Percentiles rank a stretch among this genome's conserved stretches.
Evolutionary conservation across 1,140 invertebrate genomes (phyloP).

Genomic region (Armadillidium nasatum): DNA sequence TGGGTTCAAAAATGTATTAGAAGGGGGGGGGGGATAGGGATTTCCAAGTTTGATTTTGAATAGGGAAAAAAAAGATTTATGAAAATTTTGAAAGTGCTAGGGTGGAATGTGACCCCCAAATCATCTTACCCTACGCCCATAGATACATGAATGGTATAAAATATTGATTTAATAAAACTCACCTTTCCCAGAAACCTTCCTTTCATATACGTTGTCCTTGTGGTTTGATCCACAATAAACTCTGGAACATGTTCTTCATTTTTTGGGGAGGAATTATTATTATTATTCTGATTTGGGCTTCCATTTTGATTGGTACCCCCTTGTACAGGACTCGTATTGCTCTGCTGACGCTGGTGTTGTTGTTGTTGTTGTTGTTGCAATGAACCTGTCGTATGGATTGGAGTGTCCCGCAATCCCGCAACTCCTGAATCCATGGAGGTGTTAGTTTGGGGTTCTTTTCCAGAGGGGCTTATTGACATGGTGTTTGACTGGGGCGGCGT

Average conservation of each 20-base stretch:
- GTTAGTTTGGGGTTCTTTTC: conserved; percentile 44
- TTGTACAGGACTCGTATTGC: background rate
- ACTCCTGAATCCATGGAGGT: conserved; percentile 47
- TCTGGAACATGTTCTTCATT: conserved; percentile 51
- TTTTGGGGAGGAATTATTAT: conserved; percentile 48
- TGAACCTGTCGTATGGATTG: conserved; percentile 42
- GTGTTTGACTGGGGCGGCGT: background rate
- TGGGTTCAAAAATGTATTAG: no score
- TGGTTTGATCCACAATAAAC: conserved; percentile 55
- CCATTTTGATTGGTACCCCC: background rate
- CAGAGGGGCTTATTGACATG: background rate
- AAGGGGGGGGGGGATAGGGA: no score
- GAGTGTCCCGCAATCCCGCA: conserved; percentile 46
- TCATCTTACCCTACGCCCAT: no score
- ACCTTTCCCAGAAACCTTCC: conserved; percentile 58
- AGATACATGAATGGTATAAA: no score
- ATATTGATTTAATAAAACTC: no score
- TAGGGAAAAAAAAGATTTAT: no score
- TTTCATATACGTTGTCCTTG: conserved; percentile 55
- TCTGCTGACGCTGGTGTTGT: conserved; percentile 30
- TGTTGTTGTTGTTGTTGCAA: conserved; percentile 40
- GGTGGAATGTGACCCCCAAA: no score
- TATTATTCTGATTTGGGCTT: background rate
- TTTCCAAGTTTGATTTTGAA: no score
- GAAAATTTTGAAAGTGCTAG: no score